Percentiles rank a stretch among this genome's conserved stretches.
phyloP scores from a whole-genome alignment of 2,888 invertebrate genomes.

The Cylloceria caligata region DNA sequence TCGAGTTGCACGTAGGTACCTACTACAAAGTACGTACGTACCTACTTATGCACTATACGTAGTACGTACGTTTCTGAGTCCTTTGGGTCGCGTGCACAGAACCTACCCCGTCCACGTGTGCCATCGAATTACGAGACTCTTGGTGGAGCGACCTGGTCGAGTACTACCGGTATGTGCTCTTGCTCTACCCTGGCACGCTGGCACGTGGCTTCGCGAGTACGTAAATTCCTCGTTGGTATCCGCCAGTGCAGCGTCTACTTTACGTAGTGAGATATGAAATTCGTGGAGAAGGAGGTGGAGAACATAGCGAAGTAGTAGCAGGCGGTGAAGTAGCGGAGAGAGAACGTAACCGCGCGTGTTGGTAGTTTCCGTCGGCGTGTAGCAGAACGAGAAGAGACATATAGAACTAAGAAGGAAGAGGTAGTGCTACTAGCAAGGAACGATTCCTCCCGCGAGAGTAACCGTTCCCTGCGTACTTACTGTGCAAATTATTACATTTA shows the following conservation, averaged over 20 bases:
- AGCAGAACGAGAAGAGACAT: conserved; percentile 39
- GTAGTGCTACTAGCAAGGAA: conserved; percentile 57
- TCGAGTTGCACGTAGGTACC: conserved; percentile 18
- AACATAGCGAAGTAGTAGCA: conserved; percentile 62
- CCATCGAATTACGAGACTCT: conserved; percentile 53
- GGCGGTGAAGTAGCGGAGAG: conserved; percentile 56
- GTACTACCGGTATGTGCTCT: conserved; percentile 40
- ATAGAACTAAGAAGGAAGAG: conserved; percentile 32
- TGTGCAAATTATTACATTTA: conserved; percentile 65
- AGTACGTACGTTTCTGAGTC: conserved; percentile 48
- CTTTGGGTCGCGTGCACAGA: conserved; percentile 60
- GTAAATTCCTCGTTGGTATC: conserved; percentile 74
- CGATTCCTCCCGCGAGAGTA: conserved; percentile 67
- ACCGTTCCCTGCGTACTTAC: conserved; percentile 64
- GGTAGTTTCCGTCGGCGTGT: conserved; percentile 52
- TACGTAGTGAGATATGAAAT: conserved; percentile 77
- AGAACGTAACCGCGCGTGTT: conserved; percentile 43
- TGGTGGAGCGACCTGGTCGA: conserved; percentile 34
- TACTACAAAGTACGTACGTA: conserved; percentile 33
- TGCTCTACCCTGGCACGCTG: conserved; percentile 56
- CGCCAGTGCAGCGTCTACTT: conserved; percentile 73
- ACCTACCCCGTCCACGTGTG: conserved; percentile 50
- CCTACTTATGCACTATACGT: conserved; percentile 39
- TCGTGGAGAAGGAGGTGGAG: conserved; percentile 49
- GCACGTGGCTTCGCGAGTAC: conserved; percentile 70